phyloP scores from a whole-genome alignment of 2,888 invertebrate species.

The Hydroisotoma schaefferi region DNA sequence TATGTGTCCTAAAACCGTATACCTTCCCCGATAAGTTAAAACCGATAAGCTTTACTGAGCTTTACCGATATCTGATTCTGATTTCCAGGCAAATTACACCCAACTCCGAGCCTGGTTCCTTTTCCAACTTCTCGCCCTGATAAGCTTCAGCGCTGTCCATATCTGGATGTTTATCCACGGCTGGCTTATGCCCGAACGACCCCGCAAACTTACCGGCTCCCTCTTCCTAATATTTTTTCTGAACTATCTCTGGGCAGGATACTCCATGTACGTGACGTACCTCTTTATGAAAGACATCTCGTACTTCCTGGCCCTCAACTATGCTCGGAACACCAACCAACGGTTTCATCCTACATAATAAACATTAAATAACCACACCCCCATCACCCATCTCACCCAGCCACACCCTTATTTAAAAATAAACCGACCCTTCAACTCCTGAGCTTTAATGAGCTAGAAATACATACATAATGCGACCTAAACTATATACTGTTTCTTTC shows the following conservation, averaged over 20 bases:
- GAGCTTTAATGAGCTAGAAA: too few relatives aligned
- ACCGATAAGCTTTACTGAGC: neutral
- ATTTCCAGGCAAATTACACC: conserved; percentile 21
- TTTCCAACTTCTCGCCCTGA: conserved; percentile 27
- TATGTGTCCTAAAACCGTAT: neutral
- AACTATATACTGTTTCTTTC: too few relatives aligned
- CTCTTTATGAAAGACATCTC: conserved; percentile 33
- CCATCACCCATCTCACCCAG: neutral
- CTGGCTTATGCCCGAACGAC: conserved; percentile 31
- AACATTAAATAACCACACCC: too few relatives aligned
- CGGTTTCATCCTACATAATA: too few relatives aligned
- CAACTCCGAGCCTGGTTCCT: conserved; percentile 33
- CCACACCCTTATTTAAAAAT: neutral
- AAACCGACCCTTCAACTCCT: neutral
- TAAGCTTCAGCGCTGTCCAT: conserved; percentile 30
- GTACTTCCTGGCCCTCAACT: conserved; percentile 7
- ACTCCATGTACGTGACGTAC: conserved; percentile 27
- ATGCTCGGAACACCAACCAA: conserved; percentile 1
- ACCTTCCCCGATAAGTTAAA: neutral
- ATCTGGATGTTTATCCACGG: conserved; percentile 33
- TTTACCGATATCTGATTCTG: neutral
- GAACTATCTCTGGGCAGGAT: conserved; percentile 35
- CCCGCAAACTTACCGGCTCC: conserved; percentile 30
- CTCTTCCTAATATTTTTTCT: conserved; percentile 32
- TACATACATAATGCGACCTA: too few relatives aligned